phyloP scores from a whole-genome alignment of 2,113 vertebrate species.

The Anoura caudifer region DNA sequence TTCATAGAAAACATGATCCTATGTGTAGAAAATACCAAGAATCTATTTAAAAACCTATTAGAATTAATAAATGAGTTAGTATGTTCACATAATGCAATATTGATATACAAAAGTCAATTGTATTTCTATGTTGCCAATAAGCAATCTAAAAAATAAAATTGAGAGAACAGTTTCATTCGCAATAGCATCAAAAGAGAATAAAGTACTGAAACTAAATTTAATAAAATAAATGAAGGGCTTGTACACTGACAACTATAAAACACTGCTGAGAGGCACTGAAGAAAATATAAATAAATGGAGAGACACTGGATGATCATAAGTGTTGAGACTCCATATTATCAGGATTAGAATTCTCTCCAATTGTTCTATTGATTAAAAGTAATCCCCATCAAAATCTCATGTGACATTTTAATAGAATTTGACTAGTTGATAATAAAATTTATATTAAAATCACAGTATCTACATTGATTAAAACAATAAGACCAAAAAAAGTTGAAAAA shows the following conservation, averaged over 20 bases:
- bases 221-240: background rate
- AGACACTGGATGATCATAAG: background rate
- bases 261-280: background rate
- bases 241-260: background rate
- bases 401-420: background rate
- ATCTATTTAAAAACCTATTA: background rate
- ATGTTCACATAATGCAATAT: background rate
- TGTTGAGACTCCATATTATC: background rate
- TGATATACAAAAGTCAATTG: background rate
- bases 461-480: background rate
- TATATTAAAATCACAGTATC: background rate
- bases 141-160: conserved; percentile 20
- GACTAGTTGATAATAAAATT: background rate
- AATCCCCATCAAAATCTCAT: background rate
- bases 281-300: background rate
- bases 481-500: background rate
- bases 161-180: background rate
- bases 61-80: background rate
- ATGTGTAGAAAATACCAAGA: background rate
- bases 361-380: background rate
- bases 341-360: background rate
- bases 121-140: background rate
- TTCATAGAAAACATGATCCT: background rate
- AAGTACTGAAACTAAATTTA: background rate
- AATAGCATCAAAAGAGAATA: background rate